Evolutionary conservation across 2,113 vertebrate species (phyloP).

Genomic region (Stegostoma tigrinum): DNA sequence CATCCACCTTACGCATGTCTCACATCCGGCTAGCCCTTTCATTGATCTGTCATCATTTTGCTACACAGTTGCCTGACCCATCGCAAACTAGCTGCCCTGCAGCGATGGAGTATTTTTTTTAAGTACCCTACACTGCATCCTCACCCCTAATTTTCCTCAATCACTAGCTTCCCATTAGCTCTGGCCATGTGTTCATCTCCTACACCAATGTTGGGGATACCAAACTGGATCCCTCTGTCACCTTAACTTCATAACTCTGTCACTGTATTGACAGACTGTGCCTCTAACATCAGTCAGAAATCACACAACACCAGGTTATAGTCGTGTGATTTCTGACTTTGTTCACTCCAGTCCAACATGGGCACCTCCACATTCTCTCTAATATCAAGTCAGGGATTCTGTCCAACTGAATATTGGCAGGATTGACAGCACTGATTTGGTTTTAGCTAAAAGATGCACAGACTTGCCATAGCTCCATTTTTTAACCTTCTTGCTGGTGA

Average conservation of each 20-base stretch:
- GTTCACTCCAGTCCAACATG: no score
- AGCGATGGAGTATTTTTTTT: background rate
- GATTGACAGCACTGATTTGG: background rate
- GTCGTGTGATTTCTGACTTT: no score
- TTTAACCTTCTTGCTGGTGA: background rate
- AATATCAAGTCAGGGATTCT: background rate
- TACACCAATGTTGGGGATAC: background rate
- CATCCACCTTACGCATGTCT: background rate
- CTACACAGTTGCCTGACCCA: background rate
- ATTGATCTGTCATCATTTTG: background rate
- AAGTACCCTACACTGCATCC: no score
- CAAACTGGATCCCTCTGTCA: no score
- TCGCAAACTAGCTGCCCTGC: background rate
- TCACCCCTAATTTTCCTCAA: background rate
- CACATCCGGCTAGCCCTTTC: background rate
- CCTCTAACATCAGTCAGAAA: background rate
- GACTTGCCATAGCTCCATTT: background rate
- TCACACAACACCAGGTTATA: no score
- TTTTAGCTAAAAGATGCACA: background rate
- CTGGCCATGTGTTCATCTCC: no score
- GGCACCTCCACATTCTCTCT: no score
- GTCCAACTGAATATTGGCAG: background rate
- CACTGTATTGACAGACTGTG: background rate
- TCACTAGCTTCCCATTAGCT: background rate
- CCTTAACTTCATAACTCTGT: background rate